Evolutionary conservation across 2,797 vertebrate genomes (phyloP).

Genomic region (Acanthurus tractus): DNA sequence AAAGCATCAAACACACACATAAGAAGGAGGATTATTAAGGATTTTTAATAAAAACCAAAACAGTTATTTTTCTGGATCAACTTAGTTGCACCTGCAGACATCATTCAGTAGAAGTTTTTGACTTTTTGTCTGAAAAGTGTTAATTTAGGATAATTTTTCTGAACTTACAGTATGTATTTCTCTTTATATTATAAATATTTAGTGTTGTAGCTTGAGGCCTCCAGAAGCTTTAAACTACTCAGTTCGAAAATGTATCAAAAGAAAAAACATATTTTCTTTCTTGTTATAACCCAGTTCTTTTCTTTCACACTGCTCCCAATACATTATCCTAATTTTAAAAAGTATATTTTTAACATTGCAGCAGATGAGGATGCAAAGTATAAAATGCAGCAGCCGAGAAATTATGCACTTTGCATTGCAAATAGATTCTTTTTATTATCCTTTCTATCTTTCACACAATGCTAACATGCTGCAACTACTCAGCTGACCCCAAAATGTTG

Average conservation of each 20-base stretch:
- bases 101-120: neutral
- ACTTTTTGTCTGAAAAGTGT: neutral
- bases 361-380: neutral
- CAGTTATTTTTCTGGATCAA: too few species aligned
- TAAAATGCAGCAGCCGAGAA: too few species aligned
- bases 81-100: neutral
- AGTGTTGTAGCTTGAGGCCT: neutral
- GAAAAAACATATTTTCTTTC: neutral
- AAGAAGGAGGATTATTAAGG: too few species aligned
- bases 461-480: slow-evolving; percentile 18
- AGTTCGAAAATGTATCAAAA: neutral
- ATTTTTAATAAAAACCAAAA: too few species aligned
- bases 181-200: neutral
- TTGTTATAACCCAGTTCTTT: neutral
- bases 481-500: neutral
- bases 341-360: neutral
- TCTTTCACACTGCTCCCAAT: neutral
- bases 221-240: neutral
- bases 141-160: neutral
- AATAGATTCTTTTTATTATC: too few species aligned
- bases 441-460: neutral
- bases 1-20: too few species aligned
- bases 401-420: too few species aligned
- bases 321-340: neutral
- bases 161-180: neutral